These are phyloP conservation scores for Cartodere bifasciata DNA, from an alignment of 2,888 invertebrate genomes.

Conservation along the genomic window DNA sequence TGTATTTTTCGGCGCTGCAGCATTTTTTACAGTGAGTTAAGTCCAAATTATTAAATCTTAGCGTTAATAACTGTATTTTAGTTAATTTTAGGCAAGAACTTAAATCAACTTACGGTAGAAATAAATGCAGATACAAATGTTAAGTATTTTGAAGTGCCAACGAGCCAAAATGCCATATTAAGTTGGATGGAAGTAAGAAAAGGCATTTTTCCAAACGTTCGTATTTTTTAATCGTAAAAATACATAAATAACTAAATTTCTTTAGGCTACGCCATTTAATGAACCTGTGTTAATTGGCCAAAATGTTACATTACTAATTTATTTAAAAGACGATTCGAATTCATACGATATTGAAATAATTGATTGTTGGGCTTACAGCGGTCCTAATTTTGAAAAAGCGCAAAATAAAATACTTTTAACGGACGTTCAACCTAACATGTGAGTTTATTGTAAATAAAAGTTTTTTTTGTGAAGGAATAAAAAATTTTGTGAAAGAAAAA, in stretches of 20 bases:
- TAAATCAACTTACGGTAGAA: no score
- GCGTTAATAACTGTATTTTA: no score
- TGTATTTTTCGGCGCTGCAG: no score
- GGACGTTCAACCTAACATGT: no score
- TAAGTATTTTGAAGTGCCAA: constrained; percentile 43
- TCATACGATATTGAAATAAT: constrained; percentile 55
- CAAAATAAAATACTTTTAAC: constrained; percentile 16
- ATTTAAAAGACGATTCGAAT: constrained; percentile 49
- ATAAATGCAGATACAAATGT: constrained; percentile 9
- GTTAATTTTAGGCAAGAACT: no score
- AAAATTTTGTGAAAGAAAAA: no score
- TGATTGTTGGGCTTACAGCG: constrained; percentile 63
- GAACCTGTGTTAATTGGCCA: constrained; percentile 57
- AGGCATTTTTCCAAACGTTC: constrained; percentile 56
- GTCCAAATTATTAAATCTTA: no score
- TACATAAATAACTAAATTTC: background rate
- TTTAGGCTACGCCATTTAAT: constrained; percentile 46
- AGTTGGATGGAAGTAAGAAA: constrained; percentile 69
- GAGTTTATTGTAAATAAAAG: background rate
- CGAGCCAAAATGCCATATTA: constrained; percentile 50
- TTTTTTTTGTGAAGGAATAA: no score
- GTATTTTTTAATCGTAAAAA: constrained; percentile 15
- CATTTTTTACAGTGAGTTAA: no score
- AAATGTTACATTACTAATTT: constrained; percentile 54
- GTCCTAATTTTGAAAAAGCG: constrained; percentile 42